A percentile compares a stretch with the other conserved stretches of the same genome.
These are phyloP conservation scores for Zhengitettix transpicula DNA, from an alignment of 2,888 invertebrate genomes.

Conservation along the genomic window DNA sequence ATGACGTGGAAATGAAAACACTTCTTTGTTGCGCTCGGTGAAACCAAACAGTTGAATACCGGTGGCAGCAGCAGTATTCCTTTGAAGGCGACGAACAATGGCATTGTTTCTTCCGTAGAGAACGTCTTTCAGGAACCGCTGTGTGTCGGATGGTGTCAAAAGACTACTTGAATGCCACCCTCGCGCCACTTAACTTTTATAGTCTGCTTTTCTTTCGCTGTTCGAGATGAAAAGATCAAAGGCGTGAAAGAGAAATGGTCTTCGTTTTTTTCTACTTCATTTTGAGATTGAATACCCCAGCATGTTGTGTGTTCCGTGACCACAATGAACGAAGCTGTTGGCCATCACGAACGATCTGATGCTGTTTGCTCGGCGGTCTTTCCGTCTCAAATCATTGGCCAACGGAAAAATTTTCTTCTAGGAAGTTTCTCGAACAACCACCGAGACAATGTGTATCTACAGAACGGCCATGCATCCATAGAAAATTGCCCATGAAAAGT, in stretches of 20 bases:
- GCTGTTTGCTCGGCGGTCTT: no score
- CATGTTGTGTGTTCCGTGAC: no score
- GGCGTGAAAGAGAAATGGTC: not conserved
- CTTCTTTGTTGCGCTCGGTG: not conserved
- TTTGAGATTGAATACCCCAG: not conserved
- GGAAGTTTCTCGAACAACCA: no score
- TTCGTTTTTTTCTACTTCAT: not conserved
- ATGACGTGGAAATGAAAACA: not conserved
- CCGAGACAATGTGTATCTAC: no score
- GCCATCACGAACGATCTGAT: no score
- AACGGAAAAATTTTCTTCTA: no score
- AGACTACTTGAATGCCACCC: not conserved
- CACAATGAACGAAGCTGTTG: no score
- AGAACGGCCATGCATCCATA: no score
- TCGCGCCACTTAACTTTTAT: not conserved
- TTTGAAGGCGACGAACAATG: not conserved
- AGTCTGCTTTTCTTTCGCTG: not conserved
- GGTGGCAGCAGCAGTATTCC: not conserved
- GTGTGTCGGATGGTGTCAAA: not conserved
- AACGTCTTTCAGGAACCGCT: not conserved
- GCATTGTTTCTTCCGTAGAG: not conserved
- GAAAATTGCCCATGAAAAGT: no score
- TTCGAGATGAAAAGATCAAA: not conserved
- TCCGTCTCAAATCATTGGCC: no score
- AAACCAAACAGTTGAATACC: not conserved